Conservation (phyloP, 2,888 invertebrate species). For the Lagria hirta region DNA sequence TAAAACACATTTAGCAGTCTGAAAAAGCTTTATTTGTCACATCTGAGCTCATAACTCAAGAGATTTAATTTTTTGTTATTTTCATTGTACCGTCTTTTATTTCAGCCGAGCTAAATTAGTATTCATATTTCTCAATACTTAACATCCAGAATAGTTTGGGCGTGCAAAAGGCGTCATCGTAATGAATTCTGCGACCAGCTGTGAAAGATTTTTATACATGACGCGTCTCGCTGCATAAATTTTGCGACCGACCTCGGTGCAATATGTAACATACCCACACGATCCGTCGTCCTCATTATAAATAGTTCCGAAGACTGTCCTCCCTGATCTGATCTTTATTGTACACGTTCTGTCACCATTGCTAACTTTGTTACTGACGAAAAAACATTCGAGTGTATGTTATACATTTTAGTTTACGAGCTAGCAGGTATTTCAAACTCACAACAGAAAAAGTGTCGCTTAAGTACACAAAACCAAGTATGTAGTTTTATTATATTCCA, state of each 20-base stretch:
- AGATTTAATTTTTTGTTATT: background rate
- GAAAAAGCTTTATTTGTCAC: slow-evolving; percentile 6
- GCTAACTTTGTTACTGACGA: background rate
- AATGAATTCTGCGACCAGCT: slow-evolving; percentile 50
- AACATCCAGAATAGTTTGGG: slow-evolving; percentile 46
- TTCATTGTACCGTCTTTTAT: slow-evolving; percentile 20
- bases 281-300: slow-evolving; percentile 19
- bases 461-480: background rate
- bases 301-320: slow-evolving; percentile 22
- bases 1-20: slow-evolving; percentile 25
- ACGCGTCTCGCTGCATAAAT: slow-evolving; percentile 42
- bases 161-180: slow-evolving; percentile 49
- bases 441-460: background rate
- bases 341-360: slow-evolving; percentile 1
- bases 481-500: background rate
- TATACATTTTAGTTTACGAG: background rate
- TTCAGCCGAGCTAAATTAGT: slow-evolving; percentile 41
- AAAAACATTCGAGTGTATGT: background rate
- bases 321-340: slow-evolving; percentile 2
- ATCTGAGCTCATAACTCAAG: no score
- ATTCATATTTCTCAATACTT: slow-evolving; percentile 48
- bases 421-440: background rate
- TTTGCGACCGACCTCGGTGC: slow-evolving; percentile 34
- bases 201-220: slow-evolving; percentile 46
- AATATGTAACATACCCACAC: slow-evolving; percentile 36